A percentile compares a stretch with the other conserved stretches of the same genome.
These are phyloP conservation scores for Eurytoma californica DNA, from an alignment of 2,888 invertebrate species.

Conservation along the genomic window DNA sequence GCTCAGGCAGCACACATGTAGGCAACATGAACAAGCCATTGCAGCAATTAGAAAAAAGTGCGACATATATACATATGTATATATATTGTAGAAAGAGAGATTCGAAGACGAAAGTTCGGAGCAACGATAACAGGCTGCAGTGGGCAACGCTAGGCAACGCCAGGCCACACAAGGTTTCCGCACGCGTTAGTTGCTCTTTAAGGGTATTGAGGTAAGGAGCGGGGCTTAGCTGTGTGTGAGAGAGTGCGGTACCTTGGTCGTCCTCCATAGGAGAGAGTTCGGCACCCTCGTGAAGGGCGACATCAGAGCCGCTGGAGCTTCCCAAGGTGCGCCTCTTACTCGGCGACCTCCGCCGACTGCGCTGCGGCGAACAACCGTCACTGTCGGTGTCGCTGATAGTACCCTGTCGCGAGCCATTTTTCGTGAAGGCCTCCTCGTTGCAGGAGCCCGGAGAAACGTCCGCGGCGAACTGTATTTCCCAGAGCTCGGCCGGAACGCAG, in stretches of 20 bases:
- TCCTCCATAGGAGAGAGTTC: conserved; percentile 79
- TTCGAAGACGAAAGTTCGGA: too few relatives aligned
- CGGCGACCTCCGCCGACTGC: conserved; percentile 66
- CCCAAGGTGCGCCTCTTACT: conserved; percentile 76
- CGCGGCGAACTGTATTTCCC: conserved; percentile 70
- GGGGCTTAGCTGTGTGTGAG: conserved; percentile 70
- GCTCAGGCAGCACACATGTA: too few relatives aligned
- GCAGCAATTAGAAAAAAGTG: too few relatives aligned
- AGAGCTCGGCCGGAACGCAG: conserved; percentile 56
- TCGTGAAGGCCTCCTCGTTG: conserved; percentile 67
- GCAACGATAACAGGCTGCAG: too few relatives aligned
- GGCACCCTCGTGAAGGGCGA: conserved; percentile 81
- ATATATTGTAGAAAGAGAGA: too few relatives aligned
- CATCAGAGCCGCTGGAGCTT: conserved; percentile 81
- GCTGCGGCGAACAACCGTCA: conserved; percentile 68
- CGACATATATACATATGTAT: too few relatives aligned
- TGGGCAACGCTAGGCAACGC: too few relatives aligned
- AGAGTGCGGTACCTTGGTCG: conserved; percentile 79
- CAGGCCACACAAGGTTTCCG: too few relatives aligned
- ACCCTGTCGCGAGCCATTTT: conserved; percentile 67
- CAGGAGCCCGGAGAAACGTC: conserved; percentile 72
- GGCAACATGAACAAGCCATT: too few relatives aligned
- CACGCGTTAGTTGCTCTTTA: too few relatives aligned
- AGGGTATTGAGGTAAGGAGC: conserved; percentile 54
- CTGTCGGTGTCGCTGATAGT: conserved; percentile 72